Evolutionary conservation across 2,888 invertebrate species (phyloP).

Genomic region (Phlogophora meticulosa): DNA sequence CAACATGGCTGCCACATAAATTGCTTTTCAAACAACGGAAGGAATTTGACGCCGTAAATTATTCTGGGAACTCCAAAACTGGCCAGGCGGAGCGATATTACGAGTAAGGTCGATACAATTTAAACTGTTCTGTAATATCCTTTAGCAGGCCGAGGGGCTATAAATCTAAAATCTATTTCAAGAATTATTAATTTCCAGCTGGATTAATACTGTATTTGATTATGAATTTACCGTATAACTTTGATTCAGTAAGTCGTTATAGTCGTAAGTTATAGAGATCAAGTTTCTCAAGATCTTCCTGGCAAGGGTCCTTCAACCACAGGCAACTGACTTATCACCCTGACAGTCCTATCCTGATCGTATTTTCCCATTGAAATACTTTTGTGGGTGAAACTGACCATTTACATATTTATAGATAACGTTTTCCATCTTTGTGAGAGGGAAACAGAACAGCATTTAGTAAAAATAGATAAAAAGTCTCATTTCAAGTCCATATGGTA

Average conservation of each 20-base stretch:
- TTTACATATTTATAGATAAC: too few species aligned
- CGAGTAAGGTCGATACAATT: slow-evolving; percentile 29
- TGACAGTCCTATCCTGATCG: not conserved
- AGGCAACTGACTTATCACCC: not conserved
- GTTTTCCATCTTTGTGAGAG: too few species aligned
- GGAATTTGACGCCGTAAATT: slow-evolving; percentile 41
- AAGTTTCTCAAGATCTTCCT: not conserved
- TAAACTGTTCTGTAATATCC: slow-evolving; percentile 25
- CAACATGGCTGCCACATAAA: slow-evolving; percentile 12
- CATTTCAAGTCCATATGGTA: too few species aligned
- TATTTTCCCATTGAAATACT: not conserved
- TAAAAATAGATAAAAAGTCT: too few species aligned
- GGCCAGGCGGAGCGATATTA: slow-evolving; percentile 18
- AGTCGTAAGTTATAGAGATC: not conserved
- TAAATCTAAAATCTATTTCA: slow-evolving; percentile 27
- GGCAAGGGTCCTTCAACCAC: not conserved
- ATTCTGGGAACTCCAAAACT: slow-evolving; percentile 8
- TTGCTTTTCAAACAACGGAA: slow-evolving; percentile 17
- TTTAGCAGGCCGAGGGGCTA: slow-evolving; percentile 3
- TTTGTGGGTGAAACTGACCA: too few species aligned
- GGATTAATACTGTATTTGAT: slow-evolving; percentile 12
- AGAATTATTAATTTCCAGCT: slow-evolving; percentile 18
- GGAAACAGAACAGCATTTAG: too few species aligned
- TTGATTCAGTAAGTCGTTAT: not conserved
- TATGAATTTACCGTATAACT: slow-evolving; percentile 18